Conservation (phyloP, 1,140 invertebrate species). For the Geopemphigus sp. region DNA sequence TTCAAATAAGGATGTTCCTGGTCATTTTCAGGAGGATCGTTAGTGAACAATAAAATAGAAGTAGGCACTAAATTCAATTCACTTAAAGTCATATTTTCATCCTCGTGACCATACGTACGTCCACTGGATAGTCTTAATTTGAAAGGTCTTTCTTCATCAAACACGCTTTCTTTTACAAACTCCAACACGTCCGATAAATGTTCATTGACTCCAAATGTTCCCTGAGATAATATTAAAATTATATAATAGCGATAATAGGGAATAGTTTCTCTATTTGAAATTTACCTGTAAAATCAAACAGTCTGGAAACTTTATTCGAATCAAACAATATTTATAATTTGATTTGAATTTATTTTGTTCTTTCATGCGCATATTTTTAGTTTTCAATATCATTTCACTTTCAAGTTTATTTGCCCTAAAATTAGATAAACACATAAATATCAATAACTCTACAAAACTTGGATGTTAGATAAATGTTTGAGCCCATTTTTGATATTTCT, state of each 20-base stretch:
- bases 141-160: conserved; percentile 66
- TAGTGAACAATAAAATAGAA: conserved; percentile 68
- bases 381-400: conserved; percentile 75
- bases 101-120: conserved; percentile 62
- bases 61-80: conserved; percentile 75
- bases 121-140: conserved; percentile 65
- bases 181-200: conserved; percentile 67
- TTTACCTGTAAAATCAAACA: conserved; percentile 74
- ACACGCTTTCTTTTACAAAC: conserved; percentile 72
- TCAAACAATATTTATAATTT: conserved; percentile 80
- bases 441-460: too few species aligned
- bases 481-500: too few species aligned
- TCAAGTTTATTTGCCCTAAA: conserved; percentile 74
- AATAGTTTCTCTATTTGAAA: conserved; percentile 20
- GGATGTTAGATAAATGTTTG: too few species aligned
- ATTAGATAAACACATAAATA: background rate
- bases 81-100: conserved; percentile 66
- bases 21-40: conserved; percentile 59
- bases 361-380: conserved; percentile 89
- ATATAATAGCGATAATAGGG: conserved; percentile 21
- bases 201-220: conserved; percentile 79
- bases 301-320: conserved; percentile 85
- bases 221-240: conserved; percentile 58
- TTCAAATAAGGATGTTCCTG: conserved; percentile 66
- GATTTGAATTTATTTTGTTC: conserved; percentile 69